Base-by-base conservation (phyloP, 2,113 vertebrate species). In the Sisor rabdophorus region DNA sequence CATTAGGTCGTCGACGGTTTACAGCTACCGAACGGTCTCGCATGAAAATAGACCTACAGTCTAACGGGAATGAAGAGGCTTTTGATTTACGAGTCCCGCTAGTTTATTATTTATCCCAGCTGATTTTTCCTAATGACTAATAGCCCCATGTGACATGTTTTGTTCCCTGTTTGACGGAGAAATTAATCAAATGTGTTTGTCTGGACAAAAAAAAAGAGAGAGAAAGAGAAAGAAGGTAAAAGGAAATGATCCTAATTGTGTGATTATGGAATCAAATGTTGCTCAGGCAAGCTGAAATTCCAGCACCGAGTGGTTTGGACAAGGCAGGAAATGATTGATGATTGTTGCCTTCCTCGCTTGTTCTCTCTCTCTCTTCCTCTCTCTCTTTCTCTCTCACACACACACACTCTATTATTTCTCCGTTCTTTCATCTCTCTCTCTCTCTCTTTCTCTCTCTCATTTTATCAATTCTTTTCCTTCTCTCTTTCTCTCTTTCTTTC, bases 51-150 rank as follows among this genome's bases (percentile, higher is more conserved):
- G 26, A 54, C 59, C n/a, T 19, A 1, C 36, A 56, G 61, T 58
- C 63, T 20, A 48, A 13, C 30, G 10, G 26, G 67, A 50, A 60
- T 36, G 76, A 71, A 48, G 56, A 70, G 55, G 10, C 47, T 70
- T 53, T 71, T 52, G 76, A 77, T 77, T 71, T 77, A 77, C 17
- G 59, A 19, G n/a, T 77, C 53, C 32, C 69, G 17, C 32, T 12
- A 58, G 56, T 32, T 32, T 26, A 48, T 24, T 67, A 26, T 56
- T 47, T 47, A n/a, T 48, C 36, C 15, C 7, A 50, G 50, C 48
- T n/a, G 76, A 78, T 63, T 44, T 71, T 78, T 63, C 15, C 53
- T 15, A 53, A 64, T 64, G 69, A 65, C 70, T 78, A 65, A 78
- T 77, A 20, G 56, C n/a, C 36, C 56, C 69, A 55, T 72, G n/a